Conservation (phyloP, 2,888 invertebrate species). For the Himalopsyche japonica region DNA sequence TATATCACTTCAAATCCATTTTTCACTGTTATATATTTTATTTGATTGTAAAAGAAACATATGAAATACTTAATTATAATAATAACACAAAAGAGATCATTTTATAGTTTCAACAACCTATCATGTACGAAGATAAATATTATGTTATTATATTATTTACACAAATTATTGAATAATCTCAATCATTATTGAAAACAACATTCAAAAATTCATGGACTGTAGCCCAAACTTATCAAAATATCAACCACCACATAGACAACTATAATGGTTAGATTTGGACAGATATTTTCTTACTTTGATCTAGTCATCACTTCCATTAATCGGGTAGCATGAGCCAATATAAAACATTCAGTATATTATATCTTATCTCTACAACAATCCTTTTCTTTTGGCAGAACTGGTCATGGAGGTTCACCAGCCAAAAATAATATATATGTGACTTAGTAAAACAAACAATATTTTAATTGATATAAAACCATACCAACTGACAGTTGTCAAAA, state of each 20-base stretch:
- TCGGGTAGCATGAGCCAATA: neutral
- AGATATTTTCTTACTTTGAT: neutral
- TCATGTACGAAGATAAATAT: neutral
- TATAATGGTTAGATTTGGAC: neutral
- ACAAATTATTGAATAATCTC: neutral
- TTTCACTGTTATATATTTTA: conserved; percentile 7
- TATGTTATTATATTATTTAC: neutral
- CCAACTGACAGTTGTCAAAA: too few relatives aligned
- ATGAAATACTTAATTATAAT: neutral
- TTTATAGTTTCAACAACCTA: neutral
- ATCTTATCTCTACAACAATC: neutral
- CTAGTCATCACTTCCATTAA: neutral
- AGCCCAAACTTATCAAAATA: neutral
- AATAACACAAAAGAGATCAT: neutral
- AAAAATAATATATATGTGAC: neutral
- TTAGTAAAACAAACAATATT: neutral
- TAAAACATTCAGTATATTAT: neutral
- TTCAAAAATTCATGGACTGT: neutral
- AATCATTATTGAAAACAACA: neutral
- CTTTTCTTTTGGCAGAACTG: neutral
- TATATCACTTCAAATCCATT: conserved; percentile 7
- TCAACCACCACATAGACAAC: neutral
- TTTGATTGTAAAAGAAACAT: conserved; percentile 1
- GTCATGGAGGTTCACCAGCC: neutral
- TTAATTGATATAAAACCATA: too few relatives aligned